These are phyloP conservation scores for Coelopa frigida DNA, from an alignment of 1,140 invertebrate species.

Conservation along the genomic window DNA sequence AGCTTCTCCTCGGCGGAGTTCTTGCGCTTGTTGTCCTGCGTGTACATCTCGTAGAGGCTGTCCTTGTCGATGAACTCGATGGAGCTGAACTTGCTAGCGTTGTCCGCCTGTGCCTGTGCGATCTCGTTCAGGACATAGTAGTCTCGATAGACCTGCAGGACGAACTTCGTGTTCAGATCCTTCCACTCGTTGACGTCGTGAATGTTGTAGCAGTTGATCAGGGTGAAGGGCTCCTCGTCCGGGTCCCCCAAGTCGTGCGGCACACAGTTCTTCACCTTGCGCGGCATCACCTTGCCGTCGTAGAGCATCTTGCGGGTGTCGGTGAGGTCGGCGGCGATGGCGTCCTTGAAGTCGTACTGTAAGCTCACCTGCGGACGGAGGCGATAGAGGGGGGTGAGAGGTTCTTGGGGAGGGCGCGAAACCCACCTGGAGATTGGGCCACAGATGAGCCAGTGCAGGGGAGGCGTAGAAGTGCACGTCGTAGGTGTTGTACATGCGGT, in stretches of 20 bases:
- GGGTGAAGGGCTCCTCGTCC: conserved; percentile 72
- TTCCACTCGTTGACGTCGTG: conserved; percentile 88
- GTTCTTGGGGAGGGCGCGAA: not conserved
- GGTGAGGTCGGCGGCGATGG: conserved; percentile 52
- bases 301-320: conserved; percentile 54
- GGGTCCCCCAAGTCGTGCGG: conserved; percentile 93
- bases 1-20: conserved; percentile 39
- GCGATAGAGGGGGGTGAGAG: not conserved
- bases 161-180: conserved; percentile 89
- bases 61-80: conserved; percentile 45
- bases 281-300: conserved; percentile 54
- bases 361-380: conserved; percentile 51
- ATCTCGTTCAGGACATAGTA: conserved; percentile 52
- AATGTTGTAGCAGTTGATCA: conserved; percentile 82
- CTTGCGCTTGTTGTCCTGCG: conserved; percentile 42
- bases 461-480: conserved; percentile 96
- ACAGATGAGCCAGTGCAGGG: conserved; percentile 77
- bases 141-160: conserved; percentile 77
- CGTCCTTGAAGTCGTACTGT: conserved; percentile 78
- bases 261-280: conserved; percentile 66
- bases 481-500: conserved; percentile 94
- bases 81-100: conserved; percentile 44
- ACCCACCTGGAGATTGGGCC: conserved; percentile 78
- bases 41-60: conserved; percentile 40
- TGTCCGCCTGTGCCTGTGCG: conserved; percentile 38